These are phyloP conservation scores for Anarrhichthys ocellatus DNA, from an alignment of 2,113 vertebrate genomes.

Conservation along the genomic window DNA sequence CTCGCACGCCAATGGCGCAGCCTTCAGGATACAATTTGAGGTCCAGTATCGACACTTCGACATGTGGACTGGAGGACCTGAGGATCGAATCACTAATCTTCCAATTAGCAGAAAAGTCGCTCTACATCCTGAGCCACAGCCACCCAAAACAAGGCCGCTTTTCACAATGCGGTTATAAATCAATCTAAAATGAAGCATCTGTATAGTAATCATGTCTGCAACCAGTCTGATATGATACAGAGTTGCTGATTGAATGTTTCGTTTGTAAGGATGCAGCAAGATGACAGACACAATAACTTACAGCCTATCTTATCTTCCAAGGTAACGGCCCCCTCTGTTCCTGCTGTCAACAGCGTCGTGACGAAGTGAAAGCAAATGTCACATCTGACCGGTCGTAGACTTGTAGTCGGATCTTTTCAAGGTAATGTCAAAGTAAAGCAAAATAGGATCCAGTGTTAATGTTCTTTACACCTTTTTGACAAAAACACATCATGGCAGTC, in stretches of 20 bases:
- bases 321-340: not conserved
- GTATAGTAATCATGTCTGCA: not conserved
- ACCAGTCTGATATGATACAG: too few species aligned
- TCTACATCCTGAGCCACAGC: too few species aligned
- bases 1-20: too few species aligned
- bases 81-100: too few species aligned
- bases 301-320: not conserved
- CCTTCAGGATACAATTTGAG: too few species aligned
- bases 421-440: not conserved
- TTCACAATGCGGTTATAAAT: not conserved
- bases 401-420: too few species aligned
- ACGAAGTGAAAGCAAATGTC: not conserved
- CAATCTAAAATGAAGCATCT: not conserved
- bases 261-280: not conserved
- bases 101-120: too few species aligned
- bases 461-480: not conserved
- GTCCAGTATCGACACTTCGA: too few species aligned
- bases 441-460: not conserved
- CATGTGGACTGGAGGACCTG: too few species aligned
- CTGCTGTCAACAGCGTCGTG: not conserved
- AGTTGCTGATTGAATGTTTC: not conserved
- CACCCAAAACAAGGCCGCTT: not conserved
- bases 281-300: not conserved
- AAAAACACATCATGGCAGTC: not conserved
- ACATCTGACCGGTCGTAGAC: not conserved